Evolutionary conservation across 2,113 vertebrate genomes (phyloP).

Genomic region (Nipponia nippon): DNA sequence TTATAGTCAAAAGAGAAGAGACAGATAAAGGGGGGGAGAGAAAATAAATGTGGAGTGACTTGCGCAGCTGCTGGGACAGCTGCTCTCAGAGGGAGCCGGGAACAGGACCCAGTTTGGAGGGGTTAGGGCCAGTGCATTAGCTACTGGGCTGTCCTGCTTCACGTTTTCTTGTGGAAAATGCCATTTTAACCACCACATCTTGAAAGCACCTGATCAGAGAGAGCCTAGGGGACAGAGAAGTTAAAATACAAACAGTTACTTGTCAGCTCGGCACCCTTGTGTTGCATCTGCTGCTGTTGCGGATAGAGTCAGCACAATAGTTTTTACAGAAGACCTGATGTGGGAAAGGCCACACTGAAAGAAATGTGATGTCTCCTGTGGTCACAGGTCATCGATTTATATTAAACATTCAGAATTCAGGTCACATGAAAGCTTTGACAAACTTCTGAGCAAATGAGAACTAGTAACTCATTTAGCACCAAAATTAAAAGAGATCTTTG

Average conservation of each 20-base stretch:
- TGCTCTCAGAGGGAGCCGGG: not conserved
- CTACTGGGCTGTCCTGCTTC: not conserved
- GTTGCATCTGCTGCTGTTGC: not conserved
- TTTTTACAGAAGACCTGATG: not conserved
- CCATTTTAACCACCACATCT: not conserved
- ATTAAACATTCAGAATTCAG: not conserved
- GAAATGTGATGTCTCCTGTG: not conserved
- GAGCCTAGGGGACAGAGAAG: not conserved
- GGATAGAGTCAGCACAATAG: not conserved
- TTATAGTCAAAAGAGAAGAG: constrained; percentile 10
- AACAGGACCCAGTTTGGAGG: not conserved
- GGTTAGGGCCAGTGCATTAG: rapidly evolving
- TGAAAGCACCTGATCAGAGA: not conserved
- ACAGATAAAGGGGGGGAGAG: constrained; percentile 5
- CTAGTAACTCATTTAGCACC: not conserved
- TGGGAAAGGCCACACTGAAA: not conserved
- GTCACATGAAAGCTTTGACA: not conserved
- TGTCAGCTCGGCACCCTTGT: not conserved
- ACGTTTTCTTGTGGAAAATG: not conserved
- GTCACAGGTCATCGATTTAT: rapidly evolving
- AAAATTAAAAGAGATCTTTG: not conserved
- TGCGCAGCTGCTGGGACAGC: constrained; percentile 36
- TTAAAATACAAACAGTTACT: not conserved
- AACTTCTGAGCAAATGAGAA: not conserved
- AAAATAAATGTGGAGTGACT: constrained; percentile 35